Evolutionary conservation across 2,888 invertebrate genomes (phyloP), one percentile per base, ranked within the genome.

Genomic region (Drosophila stalkeri): DNA sequence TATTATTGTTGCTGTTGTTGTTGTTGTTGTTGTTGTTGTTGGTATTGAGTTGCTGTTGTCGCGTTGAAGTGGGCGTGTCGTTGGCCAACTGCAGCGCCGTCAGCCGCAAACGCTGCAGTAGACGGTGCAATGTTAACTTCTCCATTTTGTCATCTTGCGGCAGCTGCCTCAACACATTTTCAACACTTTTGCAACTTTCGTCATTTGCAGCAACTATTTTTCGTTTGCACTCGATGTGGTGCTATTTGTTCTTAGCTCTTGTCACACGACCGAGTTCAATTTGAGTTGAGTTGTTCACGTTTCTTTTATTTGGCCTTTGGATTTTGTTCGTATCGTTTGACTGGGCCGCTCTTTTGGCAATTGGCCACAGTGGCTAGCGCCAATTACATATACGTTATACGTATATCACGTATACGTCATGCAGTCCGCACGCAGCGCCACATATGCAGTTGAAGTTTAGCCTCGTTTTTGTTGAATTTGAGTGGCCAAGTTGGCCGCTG

Each of bases 61-160:
- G 79, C 56, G 51, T 64, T 35, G 63, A 52, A 55, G 72, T 61
- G 65, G 73, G 72, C 64, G 68, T 64, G 49, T 68, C 76, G 61
- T 39, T 81, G 78, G 86, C 79, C 77, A 81, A 70, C 73, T 81
- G 81, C 84, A 78, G 73, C 70, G 84, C 81, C 81, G 76, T 77
- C 74, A 89, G 81, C 66, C 81, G 89, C 87, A 81, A 72, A 44
- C 66, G 78, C 75, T 80, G 81, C 81, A 86, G 77, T 69, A 85
- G 86, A 80, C 80, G 79, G 57, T 80, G 82, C 80, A 89, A 68
- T 70, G 89, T 86, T 89, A 89, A 86, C 85, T 86, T 87, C 85
- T 80, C 87, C 85, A 89, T 89, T 84, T 75, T 81, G 75, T 77
- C 84, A 89, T 85, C 69, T 77, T 85, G 80, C 55, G 64, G 72